These are phyloP conservation scores for Megaustenia siamemsis DNA, from an alignment of 2,888 invertebrate genomes.

Conservation along the genomic window DNA sequence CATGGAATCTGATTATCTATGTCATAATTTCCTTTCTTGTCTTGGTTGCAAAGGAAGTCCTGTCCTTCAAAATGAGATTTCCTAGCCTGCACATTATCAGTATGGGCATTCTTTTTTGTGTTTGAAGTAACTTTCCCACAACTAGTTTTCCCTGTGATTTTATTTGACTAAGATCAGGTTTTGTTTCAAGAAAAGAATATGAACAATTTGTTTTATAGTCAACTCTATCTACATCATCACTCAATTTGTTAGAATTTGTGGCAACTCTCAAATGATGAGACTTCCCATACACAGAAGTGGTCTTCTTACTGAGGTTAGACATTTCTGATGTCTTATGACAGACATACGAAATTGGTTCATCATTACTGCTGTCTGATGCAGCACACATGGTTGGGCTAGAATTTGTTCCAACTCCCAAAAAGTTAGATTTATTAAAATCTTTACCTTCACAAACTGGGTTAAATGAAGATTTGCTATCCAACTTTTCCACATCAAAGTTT, in stretches of 20 bases:
- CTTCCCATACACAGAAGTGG: background rate
- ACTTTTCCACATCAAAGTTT: background rate
- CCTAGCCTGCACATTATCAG: too few species aligned
- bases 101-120: background rate
- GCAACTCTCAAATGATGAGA: background rate
- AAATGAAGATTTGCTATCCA: background rate
- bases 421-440: background rate
- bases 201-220: background rate
- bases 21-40: background rate
- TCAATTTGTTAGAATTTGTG: background rate
- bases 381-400: too few species aligned
- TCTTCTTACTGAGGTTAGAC: background rate
- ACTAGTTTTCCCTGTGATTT: background rate
- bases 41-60: background rate
- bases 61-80: background rate
- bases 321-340: background rate
- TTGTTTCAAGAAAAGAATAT: background rate
- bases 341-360: background rate
- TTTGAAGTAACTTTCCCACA: background rate
- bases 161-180: background rate
- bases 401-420: background rate
- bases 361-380: background rate
- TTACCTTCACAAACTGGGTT: background rate
- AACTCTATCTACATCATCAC: background rate
- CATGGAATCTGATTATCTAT: background rate